Evolutionary conservation across 2,113 vertebrate genomes (phyloP), one percentile per base, ranked within the genome.

Genomic region (Aphyosemion australe): DNA sequence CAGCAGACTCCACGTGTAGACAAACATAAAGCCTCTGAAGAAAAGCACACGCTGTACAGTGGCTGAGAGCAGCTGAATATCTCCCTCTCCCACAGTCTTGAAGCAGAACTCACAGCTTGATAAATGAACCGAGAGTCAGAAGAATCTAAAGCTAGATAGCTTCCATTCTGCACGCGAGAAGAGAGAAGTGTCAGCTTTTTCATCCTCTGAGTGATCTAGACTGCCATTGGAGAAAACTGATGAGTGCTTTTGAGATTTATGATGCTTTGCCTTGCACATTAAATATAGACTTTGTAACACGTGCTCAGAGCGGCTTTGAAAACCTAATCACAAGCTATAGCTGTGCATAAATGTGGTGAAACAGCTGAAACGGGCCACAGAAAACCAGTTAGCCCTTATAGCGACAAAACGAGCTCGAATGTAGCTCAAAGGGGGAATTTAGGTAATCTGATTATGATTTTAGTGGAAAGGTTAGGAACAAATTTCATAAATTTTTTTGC

Each of bases 231-330:
- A 76, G 79, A 79, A 82, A 91, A 92, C 70, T 85, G 90, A 91
- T 88, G 89, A 90, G 82, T 50, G 80, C 77, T 79, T 85, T 67
- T 57, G 63, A 90, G 88, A 92, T 90, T 84, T 86, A 89, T 84
- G 83, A 83, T 68, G 70, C 82, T 80, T 86, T 76, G 51, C 69
- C 72, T 70, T 57, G 59, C 79, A 78, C 82, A 85, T 90, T 87
- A 91, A 89, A 91, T 86, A 89, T 80, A 89, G 85, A 87, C 87
- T 89, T 90, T 90, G 72, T 74, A 84, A 85, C 79, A 55, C 76
- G 74, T 45, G 75, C 60, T 68, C 70, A 78, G 82, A 72, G 82
- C 55, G 26, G 39, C 77, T 88, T 84, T 82, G 76, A 85, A 88
- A 91, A 75, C 63, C 85, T 70, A 86, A 89, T 88, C 82, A 74